A percentile compares a stretch with the other conserved stretches of the same genome.
Conservation (phyloP, 2,888 invertebrate genomes). For the Drosophila nr. fundita region DNA sequence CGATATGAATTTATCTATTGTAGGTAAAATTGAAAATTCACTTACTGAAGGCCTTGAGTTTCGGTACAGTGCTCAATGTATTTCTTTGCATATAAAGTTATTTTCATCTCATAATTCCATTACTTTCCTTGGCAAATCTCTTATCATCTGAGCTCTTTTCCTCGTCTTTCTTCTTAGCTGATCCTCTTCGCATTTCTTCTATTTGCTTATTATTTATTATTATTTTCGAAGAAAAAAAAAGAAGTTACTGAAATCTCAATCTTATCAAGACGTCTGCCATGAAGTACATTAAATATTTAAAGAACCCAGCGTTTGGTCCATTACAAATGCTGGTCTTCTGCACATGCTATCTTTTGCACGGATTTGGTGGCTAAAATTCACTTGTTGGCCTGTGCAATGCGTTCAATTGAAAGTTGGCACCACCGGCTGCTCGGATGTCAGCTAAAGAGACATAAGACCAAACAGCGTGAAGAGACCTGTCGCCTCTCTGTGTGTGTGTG, state of each 20-base stretch:
- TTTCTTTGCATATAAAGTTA: background rate
- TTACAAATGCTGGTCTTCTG: conserved; percentile 13
- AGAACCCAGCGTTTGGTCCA: background rate
- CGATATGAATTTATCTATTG: conserved; percentile 50
- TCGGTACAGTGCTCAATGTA: background rate
- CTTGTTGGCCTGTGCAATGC: conserved; percentile 48
- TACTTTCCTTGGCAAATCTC: background rate
- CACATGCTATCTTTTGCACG: conserved; percentile 34
- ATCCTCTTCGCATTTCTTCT: background rate
- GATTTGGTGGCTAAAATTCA: conserved; percentile 55
- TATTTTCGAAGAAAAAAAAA: no score
- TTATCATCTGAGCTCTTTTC: background rate
- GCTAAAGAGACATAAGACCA: conserved; percentile 15
- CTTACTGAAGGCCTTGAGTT: conserved; percentile 9
- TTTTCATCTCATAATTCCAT: background rate
- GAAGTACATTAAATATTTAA: background rate
- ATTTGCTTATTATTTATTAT: background rate
- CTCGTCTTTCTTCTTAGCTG: background rate
- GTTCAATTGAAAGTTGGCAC: conserved; percentile 57
- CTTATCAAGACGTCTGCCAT: background rate
- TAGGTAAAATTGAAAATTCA: conserved; percentile 34
- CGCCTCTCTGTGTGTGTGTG: conserved; percentile 18
- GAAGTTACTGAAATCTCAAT: no score
- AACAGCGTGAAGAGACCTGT: conserved; percentile 29
- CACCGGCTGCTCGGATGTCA: conserved; percentile 15